phyloP scores from a whole-genome alignment of 2,888 invertebrate genomes.

The Diaprepes abbreviatus region DNA sequence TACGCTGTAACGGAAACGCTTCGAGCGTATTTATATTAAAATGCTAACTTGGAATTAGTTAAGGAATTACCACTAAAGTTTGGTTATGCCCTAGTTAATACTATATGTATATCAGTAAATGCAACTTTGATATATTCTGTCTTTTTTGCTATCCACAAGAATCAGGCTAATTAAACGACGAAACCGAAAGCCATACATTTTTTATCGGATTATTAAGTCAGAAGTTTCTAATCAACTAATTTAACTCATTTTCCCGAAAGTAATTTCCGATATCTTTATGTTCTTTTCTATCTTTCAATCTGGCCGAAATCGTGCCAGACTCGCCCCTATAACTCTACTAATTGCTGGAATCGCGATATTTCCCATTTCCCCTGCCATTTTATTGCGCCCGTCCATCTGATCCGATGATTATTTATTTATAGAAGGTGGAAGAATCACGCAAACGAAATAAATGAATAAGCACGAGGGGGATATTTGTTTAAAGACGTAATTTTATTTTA shows the following conservation, averaged over 20 bases:
- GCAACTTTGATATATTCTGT: too few species aligned
- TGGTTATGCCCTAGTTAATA: too few species aligned
- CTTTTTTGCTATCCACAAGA: too few species aligned
- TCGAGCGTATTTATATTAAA: too few species aligned
- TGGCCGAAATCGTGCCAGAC: conserved; percentile 29
- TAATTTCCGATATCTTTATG: conserved; percentile 8
- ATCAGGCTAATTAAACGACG: too few species aligned
- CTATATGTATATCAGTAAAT: too few species aligned
- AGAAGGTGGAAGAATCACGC: conserved; percentile 51
- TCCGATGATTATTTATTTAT: conserved; percentile 52
- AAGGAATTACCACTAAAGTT: too few species aligned
- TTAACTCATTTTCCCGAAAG: conserved; percentile 16
- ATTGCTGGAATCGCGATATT: conserved; percentile 53
- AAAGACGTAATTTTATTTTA: too few species aligned
- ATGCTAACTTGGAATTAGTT: too few species aligned
- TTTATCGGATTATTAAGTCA: background rate
- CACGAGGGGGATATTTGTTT: too few species aligned
- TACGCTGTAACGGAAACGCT: too few species aligned
- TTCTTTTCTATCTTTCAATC: conserved; percentile 10
- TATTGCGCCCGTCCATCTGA: conserved; percentile 40
- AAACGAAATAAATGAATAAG: conserved; percentile 14
- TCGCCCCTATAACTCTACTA: conserved; percentile 54
- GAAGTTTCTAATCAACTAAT: conserved; percentile 14
- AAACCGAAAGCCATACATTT: too few species aligned
- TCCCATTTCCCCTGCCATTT: conserved; percentile 52